Percentiles rank a stretch among this genome's conserved stretches.
phyloP scores from a whole-genome alignment of 2,888 invertebrate species.

The Ernsta delagoae region DNA sequence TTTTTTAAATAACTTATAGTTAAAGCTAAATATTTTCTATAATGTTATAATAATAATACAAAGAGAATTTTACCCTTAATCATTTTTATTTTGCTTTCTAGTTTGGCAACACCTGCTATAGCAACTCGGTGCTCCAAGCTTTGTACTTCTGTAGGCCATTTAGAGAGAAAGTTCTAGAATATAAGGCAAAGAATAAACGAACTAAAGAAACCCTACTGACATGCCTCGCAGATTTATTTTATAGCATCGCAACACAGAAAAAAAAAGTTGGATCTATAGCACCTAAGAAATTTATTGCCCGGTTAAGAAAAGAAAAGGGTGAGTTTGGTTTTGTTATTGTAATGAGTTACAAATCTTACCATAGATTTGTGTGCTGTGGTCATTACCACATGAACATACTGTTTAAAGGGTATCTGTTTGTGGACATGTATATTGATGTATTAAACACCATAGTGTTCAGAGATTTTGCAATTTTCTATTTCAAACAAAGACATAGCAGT shows the following conservation, averaged over 20 bases:
- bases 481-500: too few species aligned
- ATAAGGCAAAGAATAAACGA: conserved; percentile 97
- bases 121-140: conserved; percentile 99
- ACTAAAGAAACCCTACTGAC: conserved; percentile 98
- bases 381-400: too few species aligned
- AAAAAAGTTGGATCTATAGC: conserved; percentile 99
- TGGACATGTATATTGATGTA: too few species aligned
- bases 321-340: conserved; percentile 31
- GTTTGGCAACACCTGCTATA: conserved; percentile 99
- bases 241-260: conserved; percentile 99
- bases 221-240: conserved; percentile 99
- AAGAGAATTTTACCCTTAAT: background rate
- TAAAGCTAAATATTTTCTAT: background rate
- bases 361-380: too few species aligned
- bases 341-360: too few species aligned
- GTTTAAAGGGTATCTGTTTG: too few species aligned
- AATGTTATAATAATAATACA: too few species aligned
- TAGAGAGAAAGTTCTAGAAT: conserved; percentile 98
- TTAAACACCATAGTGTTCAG: too few species aligned
- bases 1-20: too few species aligned
- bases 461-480: too few species aligned
- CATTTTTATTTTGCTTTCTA: conserved; percentile 68
- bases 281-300: conserved; percentile 99
- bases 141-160: conserved; percentile 99
- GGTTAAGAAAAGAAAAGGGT: conserved; percentile 99